phyloP scores from a whole-genome alignment of 2,888 invertebrate species.

The Seira sanloemensis region DNA sequence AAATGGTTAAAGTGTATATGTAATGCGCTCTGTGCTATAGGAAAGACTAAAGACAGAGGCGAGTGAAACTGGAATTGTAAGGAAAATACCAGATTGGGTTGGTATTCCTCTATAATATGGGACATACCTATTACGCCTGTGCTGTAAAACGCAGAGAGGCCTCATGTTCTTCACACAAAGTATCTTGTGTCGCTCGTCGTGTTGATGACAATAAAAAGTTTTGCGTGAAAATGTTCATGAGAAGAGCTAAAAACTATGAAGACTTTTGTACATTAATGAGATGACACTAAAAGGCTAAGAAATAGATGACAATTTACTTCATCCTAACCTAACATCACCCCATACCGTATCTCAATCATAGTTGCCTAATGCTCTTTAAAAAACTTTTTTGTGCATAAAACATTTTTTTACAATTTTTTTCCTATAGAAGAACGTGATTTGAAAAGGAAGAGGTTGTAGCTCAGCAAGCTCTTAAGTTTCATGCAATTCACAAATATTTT shows the following conservation, averaged over 20 bases:
- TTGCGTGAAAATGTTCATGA: neutral
- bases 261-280: too few species aligned
- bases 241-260: too few species aligned
- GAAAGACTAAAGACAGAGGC: neutral
- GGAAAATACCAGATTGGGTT: slow-evolving; percentile 46
- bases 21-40: neutral
- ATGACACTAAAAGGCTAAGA: too few species aligned
- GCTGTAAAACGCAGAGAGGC: neutral
- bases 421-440: neutral
- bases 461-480: neutral
- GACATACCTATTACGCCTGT: neutral
- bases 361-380: too few species aligned
- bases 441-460: neutral
- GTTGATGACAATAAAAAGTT: neutral
- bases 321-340: too few species aligned
- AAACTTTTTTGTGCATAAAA: neutral
- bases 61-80: slow-evolving; percentile 38
- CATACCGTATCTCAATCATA: too few species aligned
- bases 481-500: too few species aligned
- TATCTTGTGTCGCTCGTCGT: neutral
- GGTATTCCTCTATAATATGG: neutral
- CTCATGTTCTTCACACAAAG: neutral
- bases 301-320: too few species aligned
- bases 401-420: neutral
- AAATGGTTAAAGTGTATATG: neutral